phyloP scores from a whole-genome alignment of 1,140 invertebrate genomes.

The Anthonomus grandis region DNA sequence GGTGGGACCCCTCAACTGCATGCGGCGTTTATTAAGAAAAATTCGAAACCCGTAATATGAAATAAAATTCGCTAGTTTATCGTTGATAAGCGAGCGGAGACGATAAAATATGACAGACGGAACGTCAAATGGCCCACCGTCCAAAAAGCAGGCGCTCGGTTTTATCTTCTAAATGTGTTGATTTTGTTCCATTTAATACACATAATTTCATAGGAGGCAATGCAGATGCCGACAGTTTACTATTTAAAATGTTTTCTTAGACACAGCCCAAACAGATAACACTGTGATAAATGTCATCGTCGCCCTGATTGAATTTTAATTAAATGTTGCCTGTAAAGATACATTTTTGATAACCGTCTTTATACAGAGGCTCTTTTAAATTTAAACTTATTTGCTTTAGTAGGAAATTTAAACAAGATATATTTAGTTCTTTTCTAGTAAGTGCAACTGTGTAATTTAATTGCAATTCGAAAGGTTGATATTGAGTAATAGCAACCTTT shows the following conservation, averaged over 20 bases:
- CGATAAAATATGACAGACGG: constrained; percentile 26
- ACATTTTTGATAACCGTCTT: constrained; percentile 39
- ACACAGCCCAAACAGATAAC: constrained; percentile 41
- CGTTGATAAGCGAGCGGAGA: constrained; percentile 25
- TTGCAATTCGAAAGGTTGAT: no score
- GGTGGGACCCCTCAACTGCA: no score
- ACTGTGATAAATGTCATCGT: constrained; percentile 43
- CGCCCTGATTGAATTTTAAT: constrained; percentile 50
- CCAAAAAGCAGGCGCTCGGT: constrained; percentile 26
- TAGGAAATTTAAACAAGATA: no score
- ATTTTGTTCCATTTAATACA: constrained; percentile 44
- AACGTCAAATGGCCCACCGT: constrained; percentile 25
- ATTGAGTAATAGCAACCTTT: no score
- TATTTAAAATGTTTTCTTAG: constrained; percentile 49
- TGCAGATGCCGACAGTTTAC: constrained; percentile 44
- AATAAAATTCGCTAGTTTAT: constrained; percentile 28
- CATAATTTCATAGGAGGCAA: constrained; percentile 43
- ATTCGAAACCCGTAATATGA: constrained; percentile 18
- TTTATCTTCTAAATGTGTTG: constrained; percentile 46
- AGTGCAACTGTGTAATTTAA: no score
- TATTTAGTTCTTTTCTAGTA: no score
- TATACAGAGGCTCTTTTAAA: no score
- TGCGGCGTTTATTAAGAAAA: not conserved
- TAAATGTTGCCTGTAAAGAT: constrained; percentile 44
- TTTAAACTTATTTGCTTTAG: no score